A percentile compares a stretch with the other conserved stretches of the same genome.
phyloP scores from a whole-genome alignment of 2,888 invertebrate species.

The Acronicta psi region DNA sequence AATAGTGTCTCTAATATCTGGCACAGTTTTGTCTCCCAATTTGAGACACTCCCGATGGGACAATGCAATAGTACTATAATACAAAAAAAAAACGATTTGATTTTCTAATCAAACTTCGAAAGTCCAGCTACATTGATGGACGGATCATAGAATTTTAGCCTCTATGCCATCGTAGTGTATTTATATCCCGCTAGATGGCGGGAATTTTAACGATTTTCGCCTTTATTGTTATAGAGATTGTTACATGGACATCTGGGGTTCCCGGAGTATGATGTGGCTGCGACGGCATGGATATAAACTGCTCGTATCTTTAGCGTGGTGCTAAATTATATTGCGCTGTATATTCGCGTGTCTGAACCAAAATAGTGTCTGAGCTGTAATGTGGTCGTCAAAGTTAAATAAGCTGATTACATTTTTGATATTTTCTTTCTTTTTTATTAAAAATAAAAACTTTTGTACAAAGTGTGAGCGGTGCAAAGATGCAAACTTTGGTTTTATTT shows the following conservation, averaged over 20 bases:
- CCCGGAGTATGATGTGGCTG: constrained; percentile 45
- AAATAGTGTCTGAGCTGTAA: constrained; percentile 47
- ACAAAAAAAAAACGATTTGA: too few relatives aligned
- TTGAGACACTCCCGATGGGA: too few relatives aligned
- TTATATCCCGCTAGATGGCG: constrained; percentile 29
- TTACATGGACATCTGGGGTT: constrained; percentile 50
- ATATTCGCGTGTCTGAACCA: constrained; percentile 48
- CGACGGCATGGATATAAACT: constrained; percentile 47
- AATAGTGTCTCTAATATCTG: too few relatives aligned
- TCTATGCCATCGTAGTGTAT: constrained; percentile 14
- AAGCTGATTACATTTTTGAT: constrained; percentile 29
- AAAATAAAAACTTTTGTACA: too few relatives aligned
- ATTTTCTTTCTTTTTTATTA: background rate
- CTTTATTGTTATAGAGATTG: constrained; percentile 48
- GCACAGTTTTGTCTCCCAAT: too few relatives aligned
- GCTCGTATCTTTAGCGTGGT: constrained; percentile 51
- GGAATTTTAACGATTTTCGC: constrained; percentile 29
- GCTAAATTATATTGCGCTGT: constrained; percentile 48
- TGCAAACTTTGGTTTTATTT: too few relatives aligned
- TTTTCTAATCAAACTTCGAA: too few relatives aligned
- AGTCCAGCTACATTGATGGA: background rate
- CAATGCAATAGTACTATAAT: too few relatives aligned
- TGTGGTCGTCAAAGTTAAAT: constrained; percentile 31
- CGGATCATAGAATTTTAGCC: background rate
- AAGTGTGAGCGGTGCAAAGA: too few relatives aligned